Base-by-base conservation (phyloP, 2,113 vertebrate species). In the Procavia capensis region DNA sequence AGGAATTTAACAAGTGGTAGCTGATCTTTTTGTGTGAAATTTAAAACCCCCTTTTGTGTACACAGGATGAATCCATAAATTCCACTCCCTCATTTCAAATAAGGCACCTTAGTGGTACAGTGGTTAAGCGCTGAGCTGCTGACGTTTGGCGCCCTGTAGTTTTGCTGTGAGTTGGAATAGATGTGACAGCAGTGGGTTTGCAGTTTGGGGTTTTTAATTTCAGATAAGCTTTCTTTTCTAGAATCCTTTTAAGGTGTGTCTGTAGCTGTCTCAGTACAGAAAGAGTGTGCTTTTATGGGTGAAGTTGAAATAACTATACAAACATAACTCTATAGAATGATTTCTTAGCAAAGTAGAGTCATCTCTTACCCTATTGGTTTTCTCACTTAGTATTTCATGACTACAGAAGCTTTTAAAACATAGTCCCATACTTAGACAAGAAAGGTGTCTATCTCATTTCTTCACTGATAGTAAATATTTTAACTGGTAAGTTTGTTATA, bases 381-480 rank as follows among this genome's bases (percentile, higher is more conserved):
- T 45, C 24, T 36, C n/a, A 75, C 29, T 79, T 80, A 74, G 39
- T 59, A 31, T 95, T 61, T 85, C 25, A 19, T 82, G 36, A 25
- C 22, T 81, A 36, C 43, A 87, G 68, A 88, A 95, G 90, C 47
- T 86, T 96, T 63, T 61, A 92, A 90, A 75, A 93, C n/a, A 61
- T 70, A 88, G 61, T 91, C 88, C 9, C 3, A 3, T 72, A 20
- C 83, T 94, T 96, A 61, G 90, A 79, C 31, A 63, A 29, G 20
- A 27, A 93, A 87, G 22, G 9, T 72, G 25, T 61, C 36, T 84
- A 10, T 93, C 41, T 79, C 36, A n/a, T 83, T 90, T 91, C 82
- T 90, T 95, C 59, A 70, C 34, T 93, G 47, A 13, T 63, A 75
- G n/a, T 88, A 82, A 92, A 20, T 89, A 83, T 88, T 96, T 94